These are phyloP conservation scores for Elysia crispata DNA, from an alignment of 2,888 invertebrate genomes.

Conservation along the genomic window DNA sequence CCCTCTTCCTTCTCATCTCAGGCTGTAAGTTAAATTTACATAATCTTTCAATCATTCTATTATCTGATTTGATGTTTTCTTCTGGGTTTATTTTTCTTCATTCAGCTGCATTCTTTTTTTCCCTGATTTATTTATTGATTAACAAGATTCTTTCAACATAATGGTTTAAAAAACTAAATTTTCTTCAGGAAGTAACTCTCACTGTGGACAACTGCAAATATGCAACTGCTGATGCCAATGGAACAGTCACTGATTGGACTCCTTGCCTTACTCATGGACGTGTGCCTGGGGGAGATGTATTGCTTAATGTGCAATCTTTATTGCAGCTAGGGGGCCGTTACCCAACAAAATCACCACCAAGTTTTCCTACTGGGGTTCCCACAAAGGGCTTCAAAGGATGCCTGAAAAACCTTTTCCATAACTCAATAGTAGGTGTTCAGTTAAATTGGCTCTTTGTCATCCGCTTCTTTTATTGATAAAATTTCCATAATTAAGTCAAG, in stretches of 20 bases:
- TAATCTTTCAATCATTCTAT: too few relatives aligned
- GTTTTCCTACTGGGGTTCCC: conserved; percentile 77
- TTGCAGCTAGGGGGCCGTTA: conserved; percentile 91
- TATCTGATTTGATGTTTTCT: too few relatives aligned
- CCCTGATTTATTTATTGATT: too few relatives aligned
- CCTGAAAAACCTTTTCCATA: conserved; percentile 95
- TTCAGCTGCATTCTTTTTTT: too few relatives aligned
- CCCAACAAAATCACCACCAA: conserved; percentile 44
- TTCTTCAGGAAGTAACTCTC: too few relatives aligned
- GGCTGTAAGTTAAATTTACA: too few relatives aligned
- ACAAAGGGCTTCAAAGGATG: conserved; percentile 91
- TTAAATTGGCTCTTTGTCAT: too few relatives aligned
- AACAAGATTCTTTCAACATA: too few relatives aligned
- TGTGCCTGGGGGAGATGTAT: conserved; percentile 97
- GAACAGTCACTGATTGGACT: conserved; percentile 69
- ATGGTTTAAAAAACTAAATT: too few relatives aligned
- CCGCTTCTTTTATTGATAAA: too few relatives aligned
- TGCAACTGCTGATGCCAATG: conserved; percentile 87
- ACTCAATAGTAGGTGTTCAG: conserved; percentile 82
- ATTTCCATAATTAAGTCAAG: not conserved
- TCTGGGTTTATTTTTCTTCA: too few relatives aligned
- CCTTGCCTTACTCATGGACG: conserved; percentile 92
- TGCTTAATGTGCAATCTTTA: conserved; percentile 95
- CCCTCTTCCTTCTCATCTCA: too few relatives aligned
- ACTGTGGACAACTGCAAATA: conserved; percentile 95